Conservation (phyloP, 1,140 invertebrate genomes). For the Nasonia longicornis region DNA sequence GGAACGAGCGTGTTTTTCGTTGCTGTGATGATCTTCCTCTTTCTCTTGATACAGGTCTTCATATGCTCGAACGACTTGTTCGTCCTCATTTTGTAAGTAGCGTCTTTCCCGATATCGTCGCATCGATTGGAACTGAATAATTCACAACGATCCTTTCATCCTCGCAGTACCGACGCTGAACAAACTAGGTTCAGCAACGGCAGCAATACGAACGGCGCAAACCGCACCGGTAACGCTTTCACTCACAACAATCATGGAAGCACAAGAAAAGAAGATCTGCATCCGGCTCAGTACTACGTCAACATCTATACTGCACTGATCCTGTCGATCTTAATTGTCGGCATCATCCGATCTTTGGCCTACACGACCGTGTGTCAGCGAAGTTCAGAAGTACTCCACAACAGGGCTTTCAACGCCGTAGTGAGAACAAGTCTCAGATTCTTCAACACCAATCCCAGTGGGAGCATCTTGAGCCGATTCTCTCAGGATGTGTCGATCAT, state of each 20-base stretch:
- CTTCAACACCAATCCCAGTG: constrained; percentile 82
- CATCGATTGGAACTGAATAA: background rate
- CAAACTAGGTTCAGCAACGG: constrained; percentile 42
- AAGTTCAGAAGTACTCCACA: constrained; percentile 77
- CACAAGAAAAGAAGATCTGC: constrained; percentile 33
- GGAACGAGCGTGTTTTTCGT: constrained; percentile 71
- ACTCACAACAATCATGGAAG: constrained; percentile 60
- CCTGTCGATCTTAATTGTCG: constrained; percentile 65
- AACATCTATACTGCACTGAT: constrained; percentile 70
- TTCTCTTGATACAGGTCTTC: constrained; percentile 73
- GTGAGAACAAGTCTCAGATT: constrained; percentile 77
- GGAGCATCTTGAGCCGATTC: constrained; percentile 80
- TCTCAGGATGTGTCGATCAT: constrained; percentile 84
- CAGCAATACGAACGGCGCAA: background rate
- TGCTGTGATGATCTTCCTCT: constrained; percentile 69
- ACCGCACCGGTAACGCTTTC: background rate
- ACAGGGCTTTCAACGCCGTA: constrained; percentile 75
- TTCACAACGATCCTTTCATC: background rate
- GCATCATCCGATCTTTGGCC: constrained; percentile 66
- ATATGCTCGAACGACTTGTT: constrained; percentile 78
- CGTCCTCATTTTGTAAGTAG: constrained; percentile 73
- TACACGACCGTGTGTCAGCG: constrained; percentile 77
- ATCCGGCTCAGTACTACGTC: constrained; percentile 60
- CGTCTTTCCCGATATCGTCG: background rate
- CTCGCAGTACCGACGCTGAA: constrained; percentile 54